These are phyloP conservation scores for Orthonychiurus folsomi DNA, from an alignment of 2,888 invertebrate species.

Conservation along the genomic window DNA sequence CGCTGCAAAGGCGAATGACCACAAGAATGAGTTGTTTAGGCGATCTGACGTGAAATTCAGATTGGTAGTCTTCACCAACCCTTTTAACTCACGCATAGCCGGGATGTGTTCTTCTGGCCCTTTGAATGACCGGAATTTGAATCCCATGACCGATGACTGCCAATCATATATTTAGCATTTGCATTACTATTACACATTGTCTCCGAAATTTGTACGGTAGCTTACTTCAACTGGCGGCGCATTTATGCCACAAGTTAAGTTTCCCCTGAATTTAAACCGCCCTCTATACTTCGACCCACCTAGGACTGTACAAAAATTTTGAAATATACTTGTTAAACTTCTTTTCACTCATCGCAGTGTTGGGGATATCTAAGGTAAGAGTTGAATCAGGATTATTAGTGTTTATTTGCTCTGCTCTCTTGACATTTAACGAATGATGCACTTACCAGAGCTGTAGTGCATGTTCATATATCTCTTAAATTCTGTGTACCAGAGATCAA, in stretches of 20 bases:
- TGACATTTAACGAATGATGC: too few species aligned
- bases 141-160: conserved; percentile 55
- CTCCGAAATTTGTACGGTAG: too few species aligned
- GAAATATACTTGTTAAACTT: conserved; percentile 58
- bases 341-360: conserved; percentile 45
- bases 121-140: conserved; percentile 50
- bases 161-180: too few species aligned
- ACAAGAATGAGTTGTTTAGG: conserved; percentile 57
- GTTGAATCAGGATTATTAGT: too few species aligned
- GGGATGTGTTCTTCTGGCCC: conserved; percentile 61
- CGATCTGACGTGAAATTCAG: conserved; percentile 55
- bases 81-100: conserved; percentile 59
- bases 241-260: conserved; percentile 55
- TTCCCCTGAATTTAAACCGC: conserved; percentile 56
- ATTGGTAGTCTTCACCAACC: conserved; percentile 52
- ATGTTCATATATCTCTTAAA: conserved; percentile 32
- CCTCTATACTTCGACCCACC: conserved; percentile 59
- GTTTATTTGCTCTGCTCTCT: neutral
- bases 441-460: conserved; percentile 27
- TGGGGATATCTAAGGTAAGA: conserved; percentile 38
- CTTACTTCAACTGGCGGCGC: conserved; percentile 52
- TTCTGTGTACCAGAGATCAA: conserved; percentile 33
- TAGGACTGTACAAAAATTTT: conserved; percentile 60
- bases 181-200: too few species aligned
- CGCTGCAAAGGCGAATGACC: conserved; percentile 62